Evolutionary conservation across 2,797 vertebrate species (phyloP).

Genomic region (Squalus acanthias): DNA sequence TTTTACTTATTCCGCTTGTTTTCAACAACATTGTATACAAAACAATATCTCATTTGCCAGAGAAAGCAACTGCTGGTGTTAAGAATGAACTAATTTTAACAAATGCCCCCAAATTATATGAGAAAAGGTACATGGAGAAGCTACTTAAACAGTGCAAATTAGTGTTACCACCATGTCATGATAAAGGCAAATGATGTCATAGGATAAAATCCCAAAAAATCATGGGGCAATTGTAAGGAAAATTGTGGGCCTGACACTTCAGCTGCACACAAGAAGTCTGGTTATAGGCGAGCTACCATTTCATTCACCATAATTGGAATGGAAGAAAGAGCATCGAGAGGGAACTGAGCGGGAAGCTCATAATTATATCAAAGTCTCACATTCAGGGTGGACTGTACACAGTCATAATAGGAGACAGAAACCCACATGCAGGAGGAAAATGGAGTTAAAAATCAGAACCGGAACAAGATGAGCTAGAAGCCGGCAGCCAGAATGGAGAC

Average conservation of each 20-base stretch:
- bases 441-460: neutral
- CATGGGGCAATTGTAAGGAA: neutral
- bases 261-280: neutral
- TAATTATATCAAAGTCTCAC: neutral
- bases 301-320: neutral
- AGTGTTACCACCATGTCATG: neutral
- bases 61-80: neutral
- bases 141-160: neutral
- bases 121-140: neutral
- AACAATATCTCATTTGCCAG: neutral
- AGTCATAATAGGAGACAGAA: neutral
- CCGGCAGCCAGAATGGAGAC: neutral
- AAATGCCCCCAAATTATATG: neutral
- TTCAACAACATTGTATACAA: neutral
- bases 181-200: neutral
- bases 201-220: neutral
- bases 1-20: neutral
- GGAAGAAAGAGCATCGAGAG: neutral
- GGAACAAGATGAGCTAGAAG: neutral
- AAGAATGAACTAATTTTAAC: neutral
- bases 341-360: neutral
- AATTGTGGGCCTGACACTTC: neutral
- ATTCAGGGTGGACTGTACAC: neutral
- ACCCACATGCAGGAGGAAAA: neutral
- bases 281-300: neutral